These are phyloP conservation scores for Corythoichthys haematopterus DNA, from an alignment of 2,113 vertebrate genomes.

Conservation along the genomic window DNA sequence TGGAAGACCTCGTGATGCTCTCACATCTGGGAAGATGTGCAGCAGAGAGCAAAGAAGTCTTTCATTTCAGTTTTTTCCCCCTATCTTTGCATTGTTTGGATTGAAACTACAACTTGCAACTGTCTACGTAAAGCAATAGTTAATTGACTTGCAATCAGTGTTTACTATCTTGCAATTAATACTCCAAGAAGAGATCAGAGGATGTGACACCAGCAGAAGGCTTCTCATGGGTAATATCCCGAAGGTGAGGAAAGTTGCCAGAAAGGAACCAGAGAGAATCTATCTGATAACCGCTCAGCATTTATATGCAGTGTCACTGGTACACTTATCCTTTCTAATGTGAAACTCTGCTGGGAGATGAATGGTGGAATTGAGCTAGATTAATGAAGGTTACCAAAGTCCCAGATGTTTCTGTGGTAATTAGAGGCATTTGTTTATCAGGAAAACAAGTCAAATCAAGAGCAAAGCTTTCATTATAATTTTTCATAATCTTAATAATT, in stretches of 20 bases:
- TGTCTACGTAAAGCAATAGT: constrained; percentile 20
- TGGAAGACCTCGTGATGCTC: constrained; percentile 51
- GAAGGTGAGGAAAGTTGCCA: constrained; percentile 48
- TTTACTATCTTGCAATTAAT: constrained; percentile 62
- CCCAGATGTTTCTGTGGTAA: constrained; percentile 99
- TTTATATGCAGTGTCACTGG: constrained; percentile 77
- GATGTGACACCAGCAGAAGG: constrained; percentile 44
- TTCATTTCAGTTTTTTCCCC: neutral
- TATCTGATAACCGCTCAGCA: constrained; percentile 50
- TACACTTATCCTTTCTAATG: constrained; percentile 94
- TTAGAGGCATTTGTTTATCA: constrained; percentile 99
- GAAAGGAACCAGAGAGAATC: constrained; percentile 41
- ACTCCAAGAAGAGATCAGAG: constrained; percentile 44
- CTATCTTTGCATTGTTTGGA: constrained; percentile 20
- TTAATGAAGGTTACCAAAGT: constrained; percentile 99
- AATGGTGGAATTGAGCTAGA: constrained; percentile 84
- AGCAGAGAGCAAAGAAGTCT: constrained; percentile 21
- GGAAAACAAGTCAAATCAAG: constrained; percentile 99
- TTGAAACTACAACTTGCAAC: constrained; percentile 17
- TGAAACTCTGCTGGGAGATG: constrained; percentile 85
- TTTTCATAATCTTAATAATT: constrained; percentile 99
- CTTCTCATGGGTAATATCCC: constrained; percentile 52
- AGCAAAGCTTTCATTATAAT: constrained; percentile 99
- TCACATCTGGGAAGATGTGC: constrained; percentile 36
- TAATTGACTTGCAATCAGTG: constrained; percentile 63